Evolutionary conservation across 2,113 vertebrate species (phyloP).

Genomic region (Carlito syrichta): DNA sequence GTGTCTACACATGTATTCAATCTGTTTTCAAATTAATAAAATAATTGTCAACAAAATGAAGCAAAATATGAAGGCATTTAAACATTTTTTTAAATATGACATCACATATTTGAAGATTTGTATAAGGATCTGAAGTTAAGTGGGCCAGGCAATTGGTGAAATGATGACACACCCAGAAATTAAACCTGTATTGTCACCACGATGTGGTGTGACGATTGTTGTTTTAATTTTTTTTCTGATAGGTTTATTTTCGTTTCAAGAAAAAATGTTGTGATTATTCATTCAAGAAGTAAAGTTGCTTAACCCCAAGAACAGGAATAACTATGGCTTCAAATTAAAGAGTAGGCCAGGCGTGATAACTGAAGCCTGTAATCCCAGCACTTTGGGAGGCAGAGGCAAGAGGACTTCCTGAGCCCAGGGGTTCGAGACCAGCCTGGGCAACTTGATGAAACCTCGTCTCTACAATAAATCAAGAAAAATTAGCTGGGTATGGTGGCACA

Average conservation of each 20-base stretch:
- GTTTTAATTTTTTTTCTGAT: not conserved
- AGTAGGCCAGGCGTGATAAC: no score
- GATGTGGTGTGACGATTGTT: not conserved
- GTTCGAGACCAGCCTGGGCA: no score
- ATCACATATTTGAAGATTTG: not conserved
- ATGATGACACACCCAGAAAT: not conserved
- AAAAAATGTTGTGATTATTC: not conserved
- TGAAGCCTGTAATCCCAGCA: no score
- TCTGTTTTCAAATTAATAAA: not conserved
- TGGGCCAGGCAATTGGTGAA: not conserved
- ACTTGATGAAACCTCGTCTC: no score
- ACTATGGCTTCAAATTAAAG: not conserved
- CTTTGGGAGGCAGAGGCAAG: no score
- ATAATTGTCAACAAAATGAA: not conserved
- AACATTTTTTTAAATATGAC: not conserved
- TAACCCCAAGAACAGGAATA: not conserved
- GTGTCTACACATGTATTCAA: not conserved
- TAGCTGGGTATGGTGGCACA: no score
- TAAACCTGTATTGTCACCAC: not conserved
- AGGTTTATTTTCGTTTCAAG: constrained; percentile 19
- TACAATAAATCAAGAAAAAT: no score
- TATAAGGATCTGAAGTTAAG: not conserved
- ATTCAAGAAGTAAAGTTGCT: constrained; percentile 15
- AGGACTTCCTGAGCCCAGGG: no score
- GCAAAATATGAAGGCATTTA: not conserved